Evolutionary conservation across 1,140 invertebrate genomes (phyloP).

Genomic region (Pogonomyrmex barbatus): DNA sequence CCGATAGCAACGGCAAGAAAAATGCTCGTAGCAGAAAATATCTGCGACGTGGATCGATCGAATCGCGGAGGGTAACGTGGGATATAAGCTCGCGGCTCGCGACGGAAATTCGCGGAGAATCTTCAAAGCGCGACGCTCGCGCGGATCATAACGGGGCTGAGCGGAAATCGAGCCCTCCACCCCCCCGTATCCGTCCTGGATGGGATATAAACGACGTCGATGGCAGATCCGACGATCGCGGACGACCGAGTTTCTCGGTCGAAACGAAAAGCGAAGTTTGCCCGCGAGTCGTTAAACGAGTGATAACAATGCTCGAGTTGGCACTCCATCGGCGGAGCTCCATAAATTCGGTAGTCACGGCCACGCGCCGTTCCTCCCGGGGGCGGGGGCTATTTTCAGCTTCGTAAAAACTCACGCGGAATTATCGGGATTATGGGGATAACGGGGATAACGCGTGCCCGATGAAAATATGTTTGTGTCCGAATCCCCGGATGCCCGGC

Average conservation of each 20-base stretch:
- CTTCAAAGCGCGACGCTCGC: conserved; percentile 41
- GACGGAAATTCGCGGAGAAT: conserved; percentile 58
- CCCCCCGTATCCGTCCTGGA: conserved; percentile 26
- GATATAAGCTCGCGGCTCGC: conserved; percentile 17
- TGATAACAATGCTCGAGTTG: conserved; percentile 59
- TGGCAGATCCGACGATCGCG: neutral
- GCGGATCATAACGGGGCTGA: conserved; percentile 31
- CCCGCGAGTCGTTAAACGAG: conserved; percentile 53
- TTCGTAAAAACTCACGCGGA: conserved; percentile 28
- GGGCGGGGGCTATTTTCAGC: conserved; percentile 12
- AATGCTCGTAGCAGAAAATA: conserved; percentile 31
- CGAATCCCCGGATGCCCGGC: neutral
- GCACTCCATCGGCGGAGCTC: conserved; percentile 35
- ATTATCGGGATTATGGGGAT: conserved; percentile 37
- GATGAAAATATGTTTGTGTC: conserved; percentile 33
- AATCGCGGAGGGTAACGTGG: neutral
- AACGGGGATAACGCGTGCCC: neutral
- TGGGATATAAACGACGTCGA: conserved; percentile 53
- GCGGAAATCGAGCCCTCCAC: conserved; percentile 50
- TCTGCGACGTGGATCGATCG: conserved; percentile 45
- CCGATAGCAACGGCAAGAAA: conserved; percentile 16
- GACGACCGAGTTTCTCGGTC: conserved; percentile 13
- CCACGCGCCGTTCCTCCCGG: conserved; percentile 17
- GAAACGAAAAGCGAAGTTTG: conserved; percentile 32
- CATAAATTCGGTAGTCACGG: conserved; percentile 50